Evolutionary conservation across 2,797 vertebrate species (phyloP), one percentile per base, ranked within the genome.

Genomic region (Tapirus indicus): DNA sequence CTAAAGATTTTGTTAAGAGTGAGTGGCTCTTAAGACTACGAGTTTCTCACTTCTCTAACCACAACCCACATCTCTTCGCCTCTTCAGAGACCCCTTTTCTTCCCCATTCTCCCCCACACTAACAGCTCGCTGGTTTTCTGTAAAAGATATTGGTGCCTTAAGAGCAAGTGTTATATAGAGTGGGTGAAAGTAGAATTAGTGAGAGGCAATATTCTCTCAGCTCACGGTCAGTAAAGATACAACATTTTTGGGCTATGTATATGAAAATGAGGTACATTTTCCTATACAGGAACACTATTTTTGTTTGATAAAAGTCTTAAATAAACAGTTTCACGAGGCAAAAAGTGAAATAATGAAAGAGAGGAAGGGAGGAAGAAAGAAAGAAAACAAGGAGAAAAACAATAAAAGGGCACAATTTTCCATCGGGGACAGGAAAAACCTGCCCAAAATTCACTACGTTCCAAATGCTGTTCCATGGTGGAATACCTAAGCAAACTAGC

Each of bases 371-470:
- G 49, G 35, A 60, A 83, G 9, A 38, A 83, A 77, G 64, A 64
- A 92, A 58, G 18, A 35, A 93, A 97, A 95, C 32, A 83, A 95
- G 38, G 25, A 97, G 91, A 83, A 97, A 98, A 97, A 98, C 95
- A 88, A 97, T 83, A 95, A 93, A 78, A 49, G 80, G 60, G 91
- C 68, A 92, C 14, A 25, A 13, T 80, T 94, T 88, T 71, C 56
- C 91, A 88, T 96, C 1, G 92, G 56, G 56, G 56, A 94, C 38
- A 23, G 14, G 75, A 60, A 88, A 91, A 97, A 95, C 66, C 89
- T n/a, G 64, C 90, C 91, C 96, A 79, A 92, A 95, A 95, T 95
- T 97, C 91, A 92, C 64, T 95, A 88, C 97, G n/a, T 75, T 98
- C 88, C 96, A 97, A 97, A 96, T 95, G 83, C 95, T 25, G 58